phyloP scores from a whole-genome alignment of 2,113 vertebrate species.

The Scytalopus superciliaris region DNA sequence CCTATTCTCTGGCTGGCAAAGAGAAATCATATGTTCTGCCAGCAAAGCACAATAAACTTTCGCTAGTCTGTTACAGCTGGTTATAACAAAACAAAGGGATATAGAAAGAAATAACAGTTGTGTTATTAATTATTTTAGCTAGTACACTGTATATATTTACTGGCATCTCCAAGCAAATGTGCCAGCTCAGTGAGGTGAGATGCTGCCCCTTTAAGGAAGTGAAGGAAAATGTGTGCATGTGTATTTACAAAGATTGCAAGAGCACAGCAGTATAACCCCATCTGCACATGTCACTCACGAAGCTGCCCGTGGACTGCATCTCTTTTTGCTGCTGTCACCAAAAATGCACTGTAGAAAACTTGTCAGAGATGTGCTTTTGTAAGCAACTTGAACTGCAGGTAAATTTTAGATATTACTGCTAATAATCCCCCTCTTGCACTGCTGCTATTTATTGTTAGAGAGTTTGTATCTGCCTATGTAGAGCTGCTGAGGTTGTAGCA shows the following conservation, averaged over 20 bases:
- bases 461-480: not conserved
- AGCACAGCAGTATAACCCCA: not conserved
- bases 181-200: not conserved
- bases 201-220: slow-evolving; percentile 51
- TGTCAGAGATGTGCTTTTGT: not conserved
- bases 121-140: not conserved
- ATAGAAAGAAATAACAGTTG: not conserved
- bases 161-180: not conserved
- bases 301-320: not conserved
- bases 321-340: slow-evolving; percentile 23
- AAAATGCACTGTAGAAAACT: slow-evolving; percentile 14
- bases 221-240: not conserved
- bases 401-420: not conserved
- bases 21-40: not conserved
- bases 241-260: slow-evolving; percentile 2
- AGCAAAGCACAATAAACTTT: not conserved
- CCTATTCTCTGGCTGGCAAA: not conserved
- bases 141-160: not conserved
- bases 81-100: not conserved
- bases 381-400: slow-evolving; percentile 35
- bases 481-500: not conserved
- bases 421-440: not conserved
- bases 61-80: not conserved
- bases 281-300: slow-evolving; percentile 42
- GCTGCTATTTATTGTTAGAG: not conserved